These are phyloP conservation scores for Alauda arvensis DNA, from an alignment of 2,797 vertebrate species.

Conservation along the genomic window DNA sequence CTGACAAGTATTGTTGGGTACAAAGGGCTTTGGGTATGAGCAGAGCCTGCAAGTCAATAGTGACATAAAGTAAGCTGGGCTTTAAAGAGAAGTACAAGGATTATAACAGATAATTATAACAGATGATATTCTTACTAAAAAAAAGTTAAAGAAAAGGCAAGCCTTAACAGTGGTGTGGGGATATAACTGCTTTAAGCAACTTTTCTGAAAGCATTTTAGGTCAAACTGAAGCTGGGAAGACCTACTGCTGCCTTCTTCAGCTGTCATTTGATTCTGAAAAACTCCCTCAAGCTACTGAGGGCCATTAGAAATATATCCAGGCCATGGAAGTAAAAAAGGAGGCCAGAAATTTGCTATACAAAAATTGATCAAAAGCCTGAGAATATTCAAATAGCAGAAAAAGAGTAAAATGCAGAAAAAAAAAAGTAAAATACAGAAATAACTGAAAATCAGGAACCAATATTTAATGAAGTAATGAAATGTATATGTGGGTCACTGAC, in stretches of 20 bases:
- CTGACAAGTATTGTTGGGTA: neutral
- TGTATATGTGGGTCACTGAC: neutral
- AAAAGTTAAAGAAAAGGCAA: neutral
- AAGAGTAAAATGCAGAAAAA: neutral
- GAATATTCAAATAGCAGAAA: neutral
- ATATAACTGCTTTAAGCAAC: neutral
- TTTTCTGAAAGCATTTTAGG: neutral
- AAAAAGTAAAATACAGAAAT: neutral
- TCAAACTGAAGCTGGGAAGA: neutral
- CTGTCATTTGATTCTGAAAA: neutral
- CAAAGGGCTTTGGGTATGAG: neutral
- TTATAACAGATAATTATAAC: neutral
- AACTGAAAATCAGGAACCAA: neutral
- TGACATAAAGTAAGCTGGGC: neutral
- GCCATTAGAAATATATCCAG: neutral
- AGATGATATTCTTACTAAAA: neutral
- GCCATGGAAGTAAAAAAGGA: neutral
- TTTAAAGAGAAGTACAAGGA: neutral
- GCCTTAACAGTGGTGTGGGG: neutral
- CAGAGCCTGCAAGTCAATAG: neutral
- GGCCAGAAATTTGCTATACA: neutral
- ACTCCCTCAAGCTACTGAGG: neutral
- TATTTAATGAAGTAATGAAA: neutral
- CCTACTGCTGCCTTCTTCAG: neutral
- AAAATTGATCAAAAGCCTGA: neutral